phyloP scores from a whole-genome alignment of 2,797 vertebrate species.

The Brachymystax lenok region DNA sequence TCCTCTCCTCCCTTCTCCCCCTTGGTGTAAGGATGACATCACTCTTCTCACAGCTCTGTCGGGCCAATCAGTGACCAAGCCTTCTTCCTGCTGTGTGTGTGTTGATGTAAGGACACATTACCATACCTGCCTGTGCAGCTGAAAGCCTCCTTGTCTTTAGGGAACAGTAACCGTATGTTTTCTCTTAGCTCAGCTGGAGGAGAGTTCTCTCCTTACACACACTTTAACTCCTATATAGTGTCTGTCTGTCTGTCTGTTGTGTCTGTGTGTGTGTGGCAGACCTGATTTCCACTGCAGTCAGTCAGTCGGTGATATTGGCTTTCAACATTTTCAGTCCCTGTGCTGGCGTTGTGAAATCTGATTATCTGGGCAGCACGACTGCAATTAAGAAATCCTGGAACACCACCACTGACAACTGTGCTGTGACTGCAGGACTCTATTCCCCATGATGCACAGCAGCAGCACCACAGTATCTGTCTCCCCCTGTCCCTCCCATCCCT shows the following conservation, averaged over 20 bases:
- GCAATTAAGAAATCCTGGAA: background rate
- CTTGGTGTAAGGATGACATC: background rate
- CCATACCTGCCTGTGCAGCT: slow-evolving; percentile 48
- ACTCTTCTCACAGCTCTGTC: slow-evolving; percentile 8
- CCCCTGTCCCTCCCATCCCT: background rate
- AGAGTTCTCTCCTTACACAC: slow-evolving; percentile 29
- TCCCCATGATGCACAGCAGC: slow-evolving; percentile 31
- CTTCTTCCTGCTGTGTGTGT: slow-evolving; percentile 16
- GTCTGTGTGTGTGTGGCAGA: background rate
- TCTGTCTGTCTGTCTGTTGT: background rate
- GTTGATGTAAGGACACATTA: slow-evolving; percentile 46
- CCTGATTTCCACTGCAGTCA: background rate
- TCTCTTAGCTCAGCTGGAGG: slow-evolving; percentile 44
- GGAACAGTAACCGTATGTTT: slow-evolving; percentile 51
- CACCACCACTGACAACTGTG: slow-evolving; percentile 25
- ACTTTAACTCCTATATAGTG: slow-evolving; percentile 21
- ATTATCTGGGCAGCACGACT: background rate
- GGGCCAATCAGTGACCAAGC: background rate
- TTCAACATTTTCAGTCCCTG: background rate
- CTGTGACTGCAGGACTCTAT: slow-evolving; percentile 12
- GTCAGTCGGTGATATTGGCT: background rate
- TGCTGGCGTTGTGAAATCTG: background rate
- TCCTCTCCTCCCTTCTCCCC: background rate
- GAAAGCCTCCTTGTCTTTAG: slow-evolving; percentile 60
- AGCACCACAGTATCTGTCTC: background rate